These are phyloP conservation scores for Pipistrellus kuhlii DNA, from an alignment of 2,797 vertebrate species.

Conservation along the genomic window DNA sequence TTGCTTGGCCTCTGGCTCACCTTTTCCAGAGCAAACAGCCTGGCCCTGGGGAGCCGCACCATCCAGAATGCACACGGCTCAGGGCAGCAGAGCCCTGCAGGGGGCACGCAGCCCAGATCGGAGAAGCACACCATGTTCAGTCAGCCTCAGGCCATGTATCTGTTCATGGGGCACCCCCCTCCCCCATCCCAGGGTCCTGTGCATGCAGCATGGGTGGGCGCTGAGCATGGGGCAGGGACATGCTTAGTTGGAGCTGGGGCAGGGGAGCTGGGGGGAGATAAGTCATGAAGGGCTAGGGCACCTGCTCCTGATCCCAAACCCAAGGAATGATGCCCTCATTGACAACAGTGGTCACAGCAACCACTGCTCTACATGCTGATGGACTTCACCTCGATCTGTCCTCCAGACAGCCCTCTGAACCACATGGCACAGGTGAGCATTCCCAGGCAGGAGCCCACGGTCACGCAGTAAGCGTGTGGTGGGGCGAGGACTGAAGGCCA, in stretches of 20 bases:
- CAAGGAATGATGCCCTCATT: not conserved
- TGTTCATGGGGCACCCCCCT: not conserved
- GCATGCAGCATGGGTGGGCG: not conserved
- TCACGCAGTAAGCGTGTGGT: not conserved
- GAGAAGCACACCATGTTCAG: not conserved
- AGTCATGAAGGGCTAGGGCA: not conserved
- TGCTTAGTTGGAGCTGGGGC: not conserved
- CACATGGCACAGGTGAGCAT: not conserved
- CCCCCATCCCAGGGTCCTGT: not conserved
- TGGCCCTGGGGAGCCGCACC: not conserved
- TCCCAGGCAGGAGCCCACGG: not conserved
- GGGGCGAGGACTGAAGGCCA: accelerated
- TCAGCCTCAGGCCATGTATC: not conserved
- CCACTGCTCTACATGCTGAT: not conserved
- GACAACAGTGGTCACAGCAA: not conserved
- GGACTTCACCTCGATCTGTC: not conserved
- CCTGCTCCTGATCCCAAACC: not conserved
- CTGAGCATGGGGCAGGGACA: not conserved
- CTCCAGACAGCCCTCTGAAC: not conserved
- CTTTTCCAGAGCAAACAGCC: conserved; percentile 70
- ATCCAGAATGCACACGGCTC: conserved; percentile 7
- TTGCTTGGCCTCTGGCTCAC: conserved; percentile 23
- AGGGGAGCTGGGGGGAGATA: too few relatives aligned
- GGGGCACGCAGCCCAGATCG: not conserved
- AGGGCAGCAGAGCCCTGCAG: not conserved